Conservation (phyloP, 2,113 vertebrate genomes). For the Catagonus wagneri region DNA sequence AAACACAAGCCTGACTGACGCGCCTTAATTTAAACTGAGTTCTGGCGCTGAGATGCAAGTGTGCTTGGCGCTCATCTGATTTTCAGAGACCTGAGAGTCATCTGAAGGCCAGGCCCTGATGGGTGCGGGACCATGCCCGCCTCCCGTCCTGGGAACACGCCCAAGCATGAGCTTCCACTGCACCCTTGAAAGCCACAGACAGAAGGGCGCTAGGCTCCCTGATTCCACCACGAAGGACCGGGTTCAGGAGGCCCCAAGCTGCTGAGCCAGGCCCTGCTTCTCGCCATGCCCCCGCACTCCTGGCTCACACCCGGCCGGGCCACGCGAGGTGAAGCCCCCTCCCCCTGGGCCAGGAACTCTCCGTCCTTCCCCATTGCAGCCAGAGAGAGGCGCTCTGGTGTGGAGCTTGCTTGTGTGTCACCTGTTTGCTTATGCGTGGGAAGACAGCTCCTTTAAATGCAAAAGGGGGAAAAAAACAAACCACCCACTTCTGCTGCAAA, state of each 20-base stretch:
- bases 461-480: background rate
- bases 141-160: background rate
- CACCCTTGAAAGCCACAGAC: background rate
- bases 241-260: background rate
- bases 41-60: background rate
- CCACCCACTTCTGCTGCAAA: background rate
- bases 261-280: background rate
- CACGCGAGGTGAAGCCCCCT: fast-evolving
- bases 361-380: background rate
- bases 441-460: background rate
- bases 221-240: background rate
- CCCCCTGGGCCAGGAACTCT: background rate
- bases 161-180: too few species aligned
- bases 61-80: background rate
- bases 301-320: too few species aligned
- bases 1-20: background rate
- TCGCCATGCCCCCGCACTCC: fast-evolving
- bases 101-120: background rate
- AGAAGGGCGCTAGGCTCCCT: background rate
- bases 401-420: background rate
- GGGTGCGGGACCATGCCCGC: fast-evolving
- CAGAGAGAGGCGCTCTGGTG: background rate
- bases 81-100: background rate
- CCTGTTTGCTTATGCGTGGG: background rate
- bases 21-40: background rate